These are phyloP conservation scores for Ichneumoninae sp. DNA, from an alignment of 2,888 invertebrate species.

Conservation along the genomic window DNA sequence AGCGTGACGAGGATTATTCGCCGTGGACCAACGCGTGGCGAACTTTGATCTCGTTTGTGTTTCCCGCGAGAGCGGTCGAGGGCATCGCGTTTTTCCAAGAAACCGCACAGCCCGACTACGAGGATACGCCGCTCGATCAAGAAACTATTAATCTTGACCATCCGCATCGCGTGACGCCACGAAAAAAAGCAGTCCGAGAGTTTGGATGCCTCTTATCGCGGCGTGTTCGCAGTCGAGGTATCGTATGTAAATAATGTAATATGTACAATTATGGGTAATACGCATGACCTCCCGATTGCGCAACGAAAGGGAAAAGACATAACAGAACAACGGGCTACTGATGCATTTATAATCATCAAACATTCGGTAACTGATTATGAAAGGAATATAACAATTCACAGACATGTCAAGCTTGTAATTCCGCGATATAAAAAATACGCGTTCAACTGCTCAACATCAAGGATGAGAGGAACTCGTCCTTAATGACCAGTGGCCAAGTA, in stretches of 20 bases:
- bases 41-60: conserved; percentile 60
- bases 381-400: conserved; percentile 2
- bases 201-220: conserved; percentile 40
- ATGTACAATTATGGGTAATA: not conserved
- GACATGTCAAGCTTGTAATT: not conserved
- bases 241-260: conserved; percentile 9
- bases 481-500: conserved; percentile 64
- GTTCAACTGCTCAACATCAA: conserved; percentile 9
- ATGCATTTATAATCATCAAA: not conserved
- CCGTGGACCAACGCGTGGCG: conserved; percentile 64
- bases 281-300: conserved; percentile 14
- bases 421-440: not conserved
- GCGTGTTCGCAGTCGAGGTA: conserved; percentile 26
- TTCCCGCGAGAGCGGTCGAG: conserved; percentile 20
- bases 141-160: conserved; percentile 49
- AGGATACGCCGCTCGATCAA: not conserved
- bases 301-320: conserved; percentile 35
- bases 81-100: conserved; percentile 36
- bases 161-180: not conserved
- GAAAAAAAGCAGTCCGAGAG: conserved; percentile 12
- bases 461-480: conserved; percentile 58
- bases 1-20: conserved; percentile 66
- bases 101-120: conserved; percentile 24
- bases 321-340: conserved; percentile 29
- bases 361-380: not conserved